A percentile compares a stretch with the other conserved stretches of the same genome.
Evolutionary conservation across 2,888 invertebrate species (phyloP).

Genomic region (Clusia tigrina): DNA sequence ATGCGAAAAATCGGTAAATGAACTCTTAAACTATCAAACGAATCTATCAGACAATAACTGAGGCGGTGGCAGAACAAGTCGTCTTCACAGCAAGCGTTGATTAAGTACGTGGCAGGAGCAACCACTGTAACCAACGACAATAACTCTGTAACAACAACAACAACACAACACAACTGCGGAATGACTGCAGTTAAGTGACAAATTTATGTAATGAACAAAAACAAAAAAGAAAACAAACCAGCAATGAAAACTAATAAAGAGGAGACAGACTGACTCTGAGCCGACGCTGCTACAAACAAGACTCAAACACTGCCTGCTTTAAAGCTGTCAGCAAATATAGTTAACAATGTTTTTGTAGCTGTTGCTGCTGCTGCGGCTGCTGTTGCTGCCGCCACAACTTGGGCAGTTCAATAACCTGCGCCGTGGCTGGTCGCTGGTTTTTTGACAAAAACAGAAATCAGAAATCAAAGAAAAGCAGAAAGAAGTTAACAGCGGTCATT

Average conservation of each 20-base stretch:
- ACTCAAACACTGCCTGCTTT: constrained; percentile 12
- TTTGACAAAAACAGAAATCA: too few relatives aligned
- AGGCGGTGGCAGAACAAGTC: not conserved
- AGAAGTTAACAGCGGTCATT: constrained; percentile 1
- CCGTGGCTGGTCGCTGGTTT: too few relatives aligned
- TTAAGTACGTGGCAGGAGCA: too few relatives aligned
- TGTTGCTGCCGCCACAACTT: too few relatives aligned
- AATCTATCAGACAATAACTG: not conserved
- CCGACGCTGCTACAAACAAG: too few relatives aligned
- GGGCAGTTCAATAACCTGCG: constrained; percentile 17
- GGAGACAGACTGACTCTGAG: not conserved
- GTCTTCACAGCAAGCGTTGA: too few relatives aligned
- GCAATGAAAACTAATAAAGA: not conserved
- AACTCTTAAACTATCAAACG: too few relatives aligned
- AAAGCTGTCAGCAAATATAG: constrained; percentile 1
- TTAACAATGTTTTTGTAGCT: not conserved
- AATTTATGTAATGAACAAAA: constrained; percentile 11
- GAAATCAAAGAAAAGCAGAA: constrained; percentile 21
- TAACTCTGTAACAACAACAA: too few relatives aligned
- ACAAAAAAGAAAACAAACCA: constrained; percentile 4
- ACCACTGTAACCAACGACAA: constrained; percentile 19
- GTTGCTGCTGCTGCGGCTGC: too few relatives aligned
- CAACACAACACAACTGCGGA: not conserved
- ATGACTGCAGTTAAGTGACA: not conserved
- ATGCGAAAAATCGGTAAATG: too few relatives aligned